A percentile compares a stretch with the other conserved stretches of the same genome.
These are phyloP conservation scores for Macropis europaea DNA, from an alignment of 2,888 invertebrate genomes.

Conservation along the genomic window DNA sequence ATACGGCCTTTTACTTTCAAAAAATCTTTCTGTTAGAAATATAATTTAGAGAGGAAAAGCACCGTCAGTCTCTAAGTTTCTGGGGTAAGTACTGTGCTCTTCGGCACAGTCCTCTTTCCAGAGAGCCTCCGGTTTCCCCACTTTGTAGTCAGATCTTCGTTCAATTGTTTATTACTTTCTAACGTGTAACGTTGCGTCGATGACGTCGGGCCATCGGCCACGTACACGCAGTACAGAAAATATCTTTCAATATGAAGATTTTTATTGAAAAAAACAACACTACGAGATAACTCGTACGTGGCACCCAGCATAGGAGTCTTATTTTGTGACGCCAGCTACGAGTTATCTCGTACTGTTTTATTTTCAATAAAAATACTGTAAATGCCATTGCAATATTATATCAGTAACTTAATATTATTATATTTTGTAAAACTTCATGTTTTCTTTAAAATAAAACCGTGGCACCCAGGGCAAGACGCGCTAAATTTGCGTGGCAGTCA, in stretches of 20 bases:
- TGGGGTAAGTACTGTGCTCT: conserved; percentile 2
- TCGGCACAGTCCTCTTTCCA: conserved; percentile 11
- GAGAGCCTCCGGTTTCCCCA: conserved; percentile 3
- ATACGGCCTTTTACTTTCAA: conserved; percentile 6
- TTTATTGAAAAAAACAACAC: not conserved
- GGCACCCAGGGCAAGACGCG: too few species aligned
- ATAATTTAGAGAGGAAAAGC: conserved; percentile 5
- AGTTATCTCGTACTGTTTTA: too few species aligned
- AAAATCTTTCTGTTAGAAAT: conserved; percentile 8
- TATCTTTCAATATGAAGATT: too few species aligned
- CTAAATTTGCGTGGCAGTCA: too few species aligned
- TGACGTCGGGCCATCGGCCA: conserved; percentile 3
- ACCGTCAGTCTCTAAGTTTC: conserved; percentile 9
- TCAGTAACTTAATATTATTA: too few species aligned
- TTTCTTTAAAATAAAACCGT: too few species aligned
- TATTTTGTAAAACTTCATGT: too few species aligned
- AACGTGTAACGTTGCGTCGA: conserved; percentile 9
- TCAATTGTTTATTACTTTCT: conserved; percentile 7
- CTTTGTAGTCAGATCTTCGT: conserved; percentile 3
- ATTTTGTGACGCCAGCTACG: not conserved
- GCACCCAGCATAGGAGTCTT: not conserved
- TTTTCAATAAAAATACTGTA: too few species aligned
- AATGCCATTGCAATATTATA: too few species aligned
- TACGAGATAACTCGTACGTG: not conserved
- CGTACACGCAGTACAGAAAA: conserved; percentile 1